These are phyloP conservation scores for Heliangelus exortis DNA, from an alignment of 2,797 vertebrate genomes.

Conservation along the genomic window DNA sequence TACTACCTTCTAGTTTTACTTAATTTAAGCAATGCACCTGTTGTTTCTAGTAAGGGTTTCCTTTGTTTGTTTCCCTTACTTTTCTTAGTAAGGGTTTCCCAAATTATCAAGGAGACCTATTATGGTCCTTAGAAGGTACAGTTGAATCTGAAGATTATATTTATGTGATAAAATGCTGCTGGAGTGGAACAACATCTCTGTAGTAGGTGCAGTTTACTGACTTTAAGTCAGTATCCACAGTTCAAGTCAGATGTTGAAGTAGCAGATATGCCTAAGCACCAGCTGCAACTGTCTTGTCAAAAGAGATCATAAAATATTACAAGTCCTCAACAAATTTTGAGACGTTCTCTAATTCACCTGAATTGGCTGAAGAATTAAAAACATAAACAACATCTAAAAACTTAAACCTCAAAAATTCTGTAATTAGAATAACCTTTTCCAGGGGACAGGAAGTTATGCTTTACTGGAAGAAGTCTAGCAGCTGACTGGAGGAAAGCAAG, in stretches of 20 bases:
- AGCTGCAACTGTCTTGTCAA: neutral
- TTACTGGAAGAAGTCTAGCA: neutral
- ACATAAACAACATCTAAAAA: neutral
- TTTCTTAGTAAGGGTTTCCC: neutral
- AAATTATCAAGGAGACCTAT: neutral
- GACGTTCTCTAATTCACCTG: neutral
- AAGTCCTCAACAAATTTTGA: neutral
- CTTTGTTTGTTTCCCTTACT: neutral
- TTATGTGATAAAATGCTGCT: neutral
- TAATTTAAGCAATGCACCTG: neutral
- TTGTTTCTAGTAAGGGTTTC: neutral
- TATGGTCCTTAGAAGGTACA: neutral
- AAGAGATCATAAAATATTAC: neutral
- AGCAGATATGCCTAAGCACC: neutral
- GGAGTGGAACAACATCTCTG: neutral
- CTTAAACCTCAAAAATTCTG: neutral
- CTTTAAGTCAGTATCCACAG: neutral
- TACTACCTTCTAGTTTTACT: neutral
- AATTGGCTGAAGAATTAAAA: neutral
- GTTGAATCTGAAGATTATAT: neutral
- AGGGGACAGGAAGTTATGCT: neutral
- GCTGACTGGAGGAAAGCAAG: conserved; percentile 29
- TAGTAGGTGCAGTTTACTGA: neutral
- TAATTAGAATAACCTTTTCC: conserved; percentile 18
- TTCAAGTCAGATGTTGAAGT: neutral